Conservation (phyloP, 2,888 invertebrate species). For the Trypoxylon attenuatum region DNA sequence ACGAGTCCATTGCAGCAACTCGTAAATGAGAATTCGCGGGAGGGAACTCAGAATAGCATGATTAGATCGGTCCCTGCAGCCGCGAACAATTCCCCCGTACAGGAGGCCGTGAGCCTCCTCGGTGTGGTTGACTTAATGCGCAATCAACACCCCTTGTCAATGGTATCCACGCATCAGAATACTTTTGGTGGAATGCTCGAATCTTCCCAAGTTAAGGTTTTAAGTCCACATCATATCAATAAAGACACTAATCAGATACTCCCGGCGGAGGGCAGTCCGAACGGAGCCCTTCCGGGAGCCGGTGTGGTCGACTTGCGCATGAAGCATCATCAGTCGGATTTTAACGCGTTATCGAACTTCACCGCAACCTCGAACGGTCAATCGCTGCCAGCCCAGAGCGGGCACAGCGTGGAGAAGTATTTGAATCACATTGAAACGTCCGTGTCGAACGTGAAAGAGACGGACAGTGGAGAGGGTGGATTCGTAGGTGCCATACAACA, state of each 20-base stretch:
- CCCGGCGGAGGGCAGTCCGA: constrained; percentile 52
- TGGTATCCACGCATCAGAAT: constrained; percentile 57
- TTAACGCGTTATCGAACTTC: constrained; percentile 75
- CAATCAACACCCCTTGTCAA: constrained; percentile 64
- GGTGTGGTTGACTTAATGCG: constrained; percentile 75
- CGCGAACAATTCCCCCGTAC: constrained; percentile 60
- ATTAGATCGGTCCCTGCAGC: constrained; percentile 60
- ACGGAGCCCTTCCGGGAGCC: constrained; percentile 60
- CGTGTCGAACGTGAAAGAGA: constrained; percentile 57
- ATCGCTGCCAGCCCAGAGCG: constrained; percentile 77
- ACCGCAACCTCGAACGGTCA: constrained; percentile 68
- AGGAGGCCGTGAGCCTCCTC: constrained; percentile 63
- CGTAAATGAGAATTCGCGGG: constrained; percentile 75
- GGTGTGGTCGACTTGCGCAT: constrained; percentile 82
- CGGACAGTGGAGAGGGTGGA: constrained; percentile 51
- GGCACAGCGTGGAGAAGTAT: constrained; percentile 79
- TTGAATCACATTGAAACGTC: constrained; percentile 76
- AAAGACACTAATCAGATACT: constrained; percentile 65
- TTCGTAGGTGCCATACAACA: constrained; percentile 61
- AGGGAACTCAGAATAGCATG: constrained; percentile 56
- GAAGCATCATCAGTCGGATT: constrained; percentile 79
- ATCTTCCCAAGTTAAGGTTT: constrained; percentile 64
- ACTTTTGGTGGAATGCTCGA: constrained; percentile 63
- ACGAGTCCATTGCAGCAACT: constrained; percentile 67
- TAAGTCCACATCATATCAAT: constrained; percentile 68